These are phyloP conservation scores for Varanus salvator DNA, from an alignment of 2,113 vertebrate species.

Conservation along the genomic window DNA sequence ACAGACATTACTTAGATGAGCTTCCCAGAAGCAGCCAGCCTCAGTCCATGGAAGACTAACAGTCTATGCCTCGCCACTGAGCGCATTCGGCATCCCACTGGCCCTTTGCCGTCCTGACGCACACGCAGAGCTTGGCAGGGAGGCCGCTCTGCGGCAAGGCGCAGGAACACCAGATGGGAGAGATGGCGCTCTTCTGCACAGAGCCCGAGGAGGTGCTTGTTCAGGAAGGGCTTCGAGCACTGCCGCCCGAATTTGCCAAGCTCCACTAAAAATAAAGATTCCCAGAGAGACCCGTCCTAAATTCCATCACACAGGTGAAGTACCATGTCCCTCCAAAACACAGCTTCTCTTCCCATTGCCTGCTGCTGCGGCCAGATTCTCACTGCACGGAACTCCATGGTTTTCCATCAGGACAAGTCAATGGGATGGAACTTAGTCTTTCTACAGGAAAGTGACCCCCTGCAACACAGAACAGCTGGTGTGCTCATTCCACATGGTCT, in stretches of 20 bases:
- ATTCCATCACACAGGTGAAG: slow-evolving; percentile 8
- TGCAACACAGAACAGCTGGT: slow-evolving; percentile 48
- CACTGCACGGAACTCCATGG: background rate
- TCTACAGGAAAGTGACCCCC: slow-evolving; percentile 20
- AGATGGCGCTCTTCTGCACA: background rate
- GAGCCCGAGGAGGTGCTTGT: background rate
- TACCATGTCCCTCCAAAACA: slow-evolving; percentile 33
- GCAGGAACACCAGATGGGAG: background rate
- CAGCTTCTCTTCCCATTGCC: slow-evolving; percentile 26
- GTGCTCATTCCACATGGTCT: slow-evolving; percentile 49
- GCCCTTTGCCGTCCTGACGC: background rate
- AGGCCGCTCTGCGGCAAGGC: background rate
- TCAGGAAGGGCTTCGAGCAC: background rate
- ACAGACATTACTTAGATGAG: background rate
- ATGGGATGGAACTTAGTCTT: background rate
- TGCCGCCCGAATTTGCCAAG: background rate
- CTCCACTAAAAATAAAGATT: background rate
- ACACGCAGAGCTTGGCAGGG: background rate
- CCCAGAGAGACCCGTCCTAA: background rate
- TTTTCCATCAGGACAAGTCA: background rate
- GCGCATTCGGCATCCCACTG: background rate
- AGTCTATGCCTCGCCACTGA: background rate
- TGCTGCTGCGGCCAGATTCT: slow-evolving; percentile 32
- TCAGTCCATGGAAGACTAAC: slow-evolving; percentile 26
- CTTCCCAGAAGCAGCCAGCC: background rate